Percentiles rank a stretch among this genome's conserved stretches.
phyloP scores from a whole-genome alignment of 2,113 vertebrate genomes.

The Phalacrocorax carbo region DNA sequence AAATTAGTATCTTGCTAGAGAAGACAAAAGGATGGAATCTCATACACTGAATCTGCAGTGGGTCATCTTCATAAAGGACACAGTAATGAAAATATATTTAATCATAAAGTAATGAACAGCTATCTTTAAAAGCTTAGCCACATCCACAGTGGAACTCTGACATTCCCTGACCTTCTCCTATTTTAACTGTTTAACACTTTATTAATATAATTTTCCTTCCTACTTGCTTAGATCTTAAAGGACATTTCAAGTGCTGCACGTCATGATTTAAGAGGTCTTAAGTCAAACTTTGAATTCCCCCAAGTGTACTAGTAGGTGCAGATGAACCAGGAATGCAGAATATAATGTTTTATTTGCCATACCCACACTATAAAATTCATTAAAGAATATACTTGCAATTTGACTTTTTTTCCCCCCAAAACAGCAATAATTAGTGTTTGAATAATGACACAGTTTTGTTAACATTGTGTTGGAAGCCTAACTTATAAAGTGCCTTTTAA shows the following conservation, averaged over 20 bases:
- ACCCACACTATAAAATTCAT: neutral
- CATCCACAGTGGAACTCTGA: neutral
- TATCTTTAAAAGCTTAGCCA: constrained; percentile 5
- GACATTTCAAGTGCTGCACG: neutral
- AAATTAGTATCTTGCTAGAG: neutral
- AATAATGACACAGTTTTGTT: neutral
- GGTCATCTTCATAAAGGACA: constrained; percentile 39
- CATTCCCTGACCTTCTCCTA: constrained; percentile 26
- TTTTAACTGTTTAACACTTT: constrained; percentile 32
- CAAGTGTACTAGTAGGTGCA: neutral
- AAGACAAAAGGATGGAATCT: neutral
- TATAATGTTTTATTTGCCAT: neutral
- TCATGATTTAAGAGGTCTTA: neutral
- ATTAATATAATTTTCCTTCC: constrained; percentile 31
- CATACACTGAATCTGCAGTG: neutral
- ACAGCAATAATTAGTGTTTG: neutral
- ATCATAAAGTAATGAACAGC: constrained; percentile 22
- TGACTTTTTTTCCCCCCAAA: neutral
- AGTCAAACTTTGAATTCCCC: neutral
- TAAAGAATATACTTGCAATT: neutral
- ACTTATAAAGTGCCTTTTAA: neutral
- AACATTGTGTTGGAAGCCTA: neutral
- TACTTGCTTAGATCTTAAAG: constrained; percentile 7
- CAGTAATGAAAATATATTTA: constrained; percentile 40
- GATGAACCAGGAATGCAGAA: neutral